phyloP scores from a whole-genome alignment of 2,888 invertebrate species.

The Adineta ricciae region DNA sequence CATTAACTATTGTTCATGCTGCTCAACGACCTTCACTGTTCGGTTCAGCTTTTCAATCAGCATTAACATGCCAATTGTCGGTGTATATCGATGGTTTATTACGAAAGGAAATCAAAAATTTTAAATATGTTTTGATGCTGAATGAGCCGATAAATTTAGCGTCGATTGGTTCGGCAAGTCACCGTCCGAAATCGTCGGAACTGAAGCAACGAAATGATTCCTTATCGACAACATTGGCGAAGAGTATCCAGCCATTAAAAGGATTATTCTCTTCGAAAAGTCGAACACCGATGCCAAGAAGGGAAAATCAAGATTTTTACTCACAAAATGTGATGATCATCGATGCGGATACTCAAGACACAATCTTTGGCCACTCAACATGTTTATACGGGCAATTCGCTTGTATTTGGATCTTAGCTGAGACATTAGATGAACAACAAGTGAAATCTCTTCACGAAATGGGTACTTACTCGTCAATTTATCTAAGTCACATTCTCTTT shows the following conservation, averaged over 20 bases:
- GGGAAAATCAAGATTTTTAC: background rate
- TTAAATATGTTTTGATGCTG: conserved; percentile 26
- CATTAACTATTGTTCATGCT: conserved; percentile 25
- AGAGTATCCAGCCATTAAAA: background rate
- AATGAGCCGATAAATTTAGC: conserved; percentile 9
- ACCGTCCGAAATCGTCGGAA: conserved; percentile 9
- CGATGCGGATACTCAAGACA: background rate
- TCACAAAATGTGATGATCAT: background rate
- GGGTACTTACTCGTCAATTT: too few relatives aligned
- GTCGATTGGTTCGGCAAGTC: conserved; percentile 27
- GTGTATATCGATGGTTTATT: conserved; percentile 28
- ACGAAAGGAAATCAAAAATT: conserved; percentile 32
- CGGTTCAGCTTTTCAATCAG: conserved; percentile 24
- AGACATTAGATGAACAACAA: background rate
- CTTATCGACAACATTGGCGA: background rate
- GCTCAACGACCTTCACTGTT: background rate
- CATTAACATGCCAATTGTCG: background rate
- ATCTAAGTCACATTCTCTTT: too few relatives aligned
- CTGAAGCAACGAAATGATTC: background rate
- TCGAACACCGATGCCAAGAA: background rate
- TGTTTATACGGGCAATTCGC: conserved; percentile 5
- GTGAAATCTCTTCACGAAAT: background rate
- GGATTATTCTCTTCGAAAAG: background rate
- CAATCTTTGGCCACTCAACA: background rate
- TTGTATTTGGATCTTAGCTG: background rate